Conservation (phyloP, 2,888 invertebrate species). For the Oligia strigilis region DNA sequence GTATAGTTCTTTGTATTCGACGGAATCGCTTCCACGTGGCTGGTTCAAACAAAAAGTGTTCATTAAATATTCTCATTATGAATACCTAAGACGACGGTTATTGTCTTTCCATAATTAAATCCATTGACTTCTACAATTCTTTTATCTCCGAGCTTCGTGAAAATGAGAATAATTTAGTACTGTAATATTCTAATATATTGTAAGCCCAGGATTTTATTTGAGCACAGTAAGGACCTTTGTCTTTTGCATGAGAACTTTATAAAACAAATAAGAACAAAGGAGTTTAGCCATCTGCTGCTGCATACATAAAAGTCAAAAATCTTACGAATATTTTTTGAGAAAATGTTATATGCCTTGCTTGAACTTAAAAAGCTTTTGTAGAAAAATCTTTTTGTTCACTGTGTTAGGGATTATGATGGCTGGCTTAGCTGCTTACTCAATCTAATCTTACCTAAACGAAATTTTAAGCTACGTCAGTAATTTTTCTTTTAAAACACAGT, state of each 20-base stretch:
- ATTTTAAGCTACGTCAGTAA: background rate
- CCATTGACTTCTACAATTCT: slow-evolving; percentile 24
- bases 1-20: background rate
- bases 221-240: background rate
- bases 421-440: background rate
- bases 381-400: background rate
- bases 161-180: slow-evolving; percentile 30
- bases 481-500: background rate
- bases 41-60: slow-evolving; percentile 23
- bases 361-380: background rate
- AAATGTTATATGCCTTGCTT: background rate
- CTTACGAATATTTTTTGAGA: slow-evolving; percentile 1
- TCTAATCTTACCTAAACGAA: background rate
- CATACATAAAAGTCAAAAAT: slow-evolving; percentile 14
- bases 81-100: slow-evolving; percentile 10
- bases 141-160: slow-evolving; percentile 24
- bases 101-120: slow-evolving; percentile 31
- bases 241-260: slow-evolving; percentile 30
- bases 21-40: slow-evolving; percentile 1
- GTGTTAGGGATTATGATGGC: background rate
- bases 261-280: slow-evolving; percentile 40
- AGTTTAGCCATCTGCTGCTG: slow-evolving; percentile 12
- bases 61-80: slow-evolving; percentile 29
- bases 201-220: slow-evolving; percentile 26
- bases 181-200: slow-evolving; percentile 26